Evolutionary conservation across 2,113 vertebrate genomes (phyloP).

Genomic region (Pandion haliaetus): DNA sequence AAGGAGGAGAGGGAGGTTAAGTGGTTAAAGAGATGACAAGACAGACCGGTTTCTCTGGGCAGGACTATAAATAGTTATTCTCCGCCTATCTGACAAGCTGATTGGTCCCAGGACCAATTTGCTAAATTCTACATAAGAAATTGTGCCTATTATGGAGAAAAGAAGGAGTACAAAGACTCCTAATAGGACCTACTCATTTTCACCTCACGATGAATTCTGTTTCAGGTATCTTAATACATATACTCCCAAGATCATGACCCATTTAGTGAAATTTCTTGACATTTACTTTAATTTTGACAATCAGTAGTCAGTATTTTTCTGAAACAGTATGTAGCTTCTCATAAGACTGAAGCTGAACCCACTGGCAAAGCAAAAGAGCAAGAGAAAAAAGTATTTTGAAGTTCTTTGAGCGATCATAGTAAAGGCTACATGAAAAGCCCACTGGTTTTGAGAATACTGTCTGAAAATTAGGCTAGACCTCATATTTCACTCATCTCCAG

Average conservation of each 20-base stretch:
- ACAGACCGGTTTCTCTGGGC: background rate
- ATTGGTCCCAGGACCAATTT: constrained; percentile 42
- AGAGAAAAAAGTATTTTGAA: background rate
- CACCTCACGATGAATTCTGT: background rate
- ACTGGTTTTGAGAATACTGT: background rate
- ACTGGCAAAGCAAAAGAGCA: background rate
- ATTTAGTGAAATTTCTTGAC: background rate
- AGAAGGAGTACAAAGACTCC: background rate
- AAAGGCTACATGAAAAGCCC: background rate
- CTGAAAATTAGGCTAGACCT: background rate
- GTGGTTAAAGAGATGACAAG: background rate
- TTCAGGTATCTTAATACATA: background rate
- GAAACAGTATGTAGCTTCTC: background rate
- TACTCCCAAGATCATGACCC: background rate
- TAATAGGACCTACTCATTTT: background rate
- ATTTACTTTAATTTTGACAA: background rate
- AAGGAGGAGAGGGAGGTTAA: background rate
- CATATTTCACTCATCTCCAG: background rate
- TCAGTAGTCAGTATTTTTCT: background rate
- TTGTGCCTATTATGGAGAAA: constrained; percentile 67
- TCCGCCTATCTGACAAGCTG: constrained; percentile 4
- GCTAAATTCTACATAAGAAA: constrained; percentile 49
- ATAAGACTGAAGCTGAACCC: background rate
- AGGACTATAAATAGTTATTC: constrained; percentile 37
- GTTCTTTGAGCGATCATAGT: background rate